These are phyloP conservation scores for Margaritifera margaritifera DNA, from an alignment of 2,888 invertebrate species.

Conservation along the genomic window DNA sequence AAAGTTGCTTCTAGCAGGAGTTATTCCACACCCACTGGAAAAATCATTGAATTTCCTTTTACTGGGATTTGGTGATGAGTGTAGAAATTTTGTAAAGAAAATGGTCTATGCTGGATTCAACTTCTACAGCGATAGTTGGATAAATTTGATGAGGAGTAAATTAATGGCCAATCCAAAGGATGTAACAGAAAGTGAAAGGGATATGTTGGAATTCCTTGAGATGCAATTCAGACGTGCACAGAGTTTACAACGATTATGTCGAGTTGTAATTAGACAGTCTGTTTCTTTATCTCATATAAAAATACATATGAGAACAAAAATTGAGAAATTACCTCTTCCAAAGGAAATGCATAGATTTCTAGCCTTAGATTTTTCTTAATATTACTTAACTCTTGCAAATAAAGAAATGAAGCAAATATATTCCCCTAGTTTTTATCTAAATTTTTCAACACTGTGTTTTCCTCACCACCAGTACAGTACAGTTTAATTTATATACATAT, in stretches of 20 bases:
- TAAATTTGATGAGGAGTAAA: slow-evolving; percentile 10
- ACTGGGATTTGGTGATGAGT: slow-evolving; percentile 8
- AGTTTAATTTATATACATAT: no score
- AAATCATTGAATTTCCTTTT: slow-evolving; percentile 19
- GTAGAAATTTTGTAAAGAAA: slow-evolving; percentile 17
- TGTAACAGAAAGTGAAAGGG: slow-evolving; percentile 12
- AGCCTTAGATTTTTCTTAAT: slow-evolving; percentile 7
- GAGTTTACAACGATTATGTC: slow-evolving; percentile 10
- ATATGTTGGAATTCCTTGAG: slow-evolving; percentile 17
- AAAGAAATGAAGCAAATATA: not conserved
- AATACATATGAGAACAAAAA: slow-evolving; percentile 9
- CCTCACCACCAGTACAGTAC: no score
- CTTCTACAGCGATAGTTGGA: slow-evolving; percentile 18
- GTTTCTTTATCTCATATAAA: not conserved
- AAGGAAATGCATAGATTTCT: slow-evolving; percentile 10
- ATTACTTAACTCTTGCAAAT: not conserved
- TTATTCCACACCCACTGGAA: slow-evolving; percentile 16
- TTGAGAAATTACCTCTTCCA: slow-evolving; percentile 14
- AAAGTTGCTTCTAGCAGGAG: slow-evolving; percentile 15
- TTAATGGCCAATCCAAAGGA: not conserved
- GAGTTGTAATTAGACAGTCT: slow-evolving; percentile 12
- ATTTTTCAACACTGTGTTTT: no score
- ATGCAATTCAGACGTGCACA: slow-evolving; percentile 6
- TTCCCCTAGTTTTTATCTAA: no score
- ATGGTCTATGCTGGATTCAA: slow-evolving; percentile 19